phyloP scores from a whole-genome alignment of 2,797 vertebrate species.

The Acanthurus lineatus region DNA sequence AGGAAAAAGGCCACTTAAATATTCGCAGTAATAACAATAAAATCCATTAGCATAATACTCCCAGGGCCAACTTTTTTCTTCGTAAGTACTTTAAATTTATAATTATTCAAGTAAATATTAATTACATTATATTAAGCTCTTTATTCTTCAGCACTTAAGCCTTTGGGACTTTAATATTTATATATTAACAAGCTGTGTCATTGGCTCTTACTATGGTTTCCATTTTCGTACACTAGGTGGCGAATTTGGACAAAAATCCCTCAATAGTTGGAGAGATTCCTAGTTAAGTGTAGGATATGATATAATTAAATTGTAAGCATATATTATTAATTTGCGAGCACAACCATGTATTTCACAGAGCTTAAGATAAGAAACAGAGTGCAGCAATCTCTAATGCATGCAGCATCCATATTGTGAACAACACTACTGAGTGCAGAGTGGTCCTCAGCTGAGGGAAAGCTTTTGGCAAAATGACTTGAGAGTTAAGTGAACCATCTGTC shows the following conservation, averaged over 20 bases:
- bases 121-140: not conserved
- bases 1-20: no score
- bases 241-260: constrained; percentile 48
- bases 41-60: no score
- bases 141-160: not conserved
- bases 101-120: no score
- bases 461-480: not conserved
- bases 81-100: no score
- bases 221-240: constrained; percentile 69
- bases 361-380: constrained; percentile 24
- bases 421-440: not conserved
- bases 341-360: constrained; percentile 30
- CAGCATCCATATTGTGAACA: not conserved
- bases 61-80: no score
- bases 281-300: constrained; percentile 8
- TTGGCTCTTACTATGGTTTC: not conserved
- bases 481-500: not conserved
- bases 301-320: constrained; percentile 33
- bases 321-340: constrained; percentile 42
- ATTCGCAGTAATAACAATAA: no score
- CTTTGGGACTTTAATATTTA: no score
- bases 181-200: not conserved
- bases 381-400: constrained; percentile 52
- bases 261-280: not conserved
- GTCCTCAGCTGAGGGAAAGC: not conserved